phyloP scores from a whole-genome alignment of 2,888 invertebrate species.

The Cyrtodaria siliqua region DNA sequence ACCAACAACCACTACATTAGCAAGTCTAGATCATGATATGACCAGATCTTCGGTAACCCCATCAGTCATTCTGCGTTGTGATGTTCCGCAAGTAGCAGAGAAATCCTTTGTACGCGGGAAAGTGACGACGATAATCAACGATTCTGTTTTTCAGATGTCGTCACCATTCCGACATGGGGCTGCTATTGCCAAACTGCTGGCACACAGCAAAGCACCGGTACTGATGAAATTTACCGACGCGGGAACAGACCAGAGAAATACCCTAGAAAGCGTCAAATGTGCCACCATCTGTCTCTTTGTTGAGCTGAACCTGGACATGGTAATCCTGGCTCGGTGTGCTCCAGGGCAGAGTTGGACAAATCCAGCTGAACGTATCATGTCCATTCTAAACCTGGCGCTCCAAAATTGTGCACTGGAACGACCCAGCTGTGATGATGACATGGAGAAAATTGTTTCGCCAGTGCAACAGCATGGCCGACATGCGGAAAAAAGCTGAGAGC shows the following conservation, averaged over 20 bases:
- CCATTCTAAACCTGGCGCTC: conserved; percentile 43
- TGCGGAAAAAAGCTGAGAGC: conserved; percentile 16
- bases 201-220: background rate
- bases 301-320: conserved; percentile 52
- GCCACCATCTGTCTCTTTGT: conserved; percentile 53
- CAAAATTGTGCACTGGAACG: conserved; percentile 47
- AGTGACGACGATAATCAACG: conserved; percentile 37
- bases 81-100: conserved; percentile 28
- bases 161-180: conserved; percentile 49
- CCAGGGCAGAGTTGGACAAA: conserved; percentile 58
- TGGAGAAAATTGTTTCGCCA: conserved; percentile 11
- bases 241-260: conserved; percentile 58
- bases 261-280: conserved; percentile 49
- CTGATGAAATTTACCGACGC: conserved; percentile 55
- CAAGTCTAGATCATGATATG: conserved; percentile 42
- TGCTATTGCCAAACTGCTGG: conserved; percentile 1
- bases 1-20: background rate
- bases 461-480: conserved; percentile 20
- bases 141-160: conserved; percentile 56
- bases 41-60: conserved; percentile 34
- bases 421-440: conserved; percentile 1
- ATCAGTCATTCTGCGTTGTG: conserved; percentile 28
- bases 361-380: conserved; percentile 55
- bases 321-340: conserved; percentile 51
- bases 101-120: conserved; percentile 49